Evolutionary conservation across 2,797 vertebrate genomes (phyloP).

Genomic region (Crocodylus rhombifer): DNA sequence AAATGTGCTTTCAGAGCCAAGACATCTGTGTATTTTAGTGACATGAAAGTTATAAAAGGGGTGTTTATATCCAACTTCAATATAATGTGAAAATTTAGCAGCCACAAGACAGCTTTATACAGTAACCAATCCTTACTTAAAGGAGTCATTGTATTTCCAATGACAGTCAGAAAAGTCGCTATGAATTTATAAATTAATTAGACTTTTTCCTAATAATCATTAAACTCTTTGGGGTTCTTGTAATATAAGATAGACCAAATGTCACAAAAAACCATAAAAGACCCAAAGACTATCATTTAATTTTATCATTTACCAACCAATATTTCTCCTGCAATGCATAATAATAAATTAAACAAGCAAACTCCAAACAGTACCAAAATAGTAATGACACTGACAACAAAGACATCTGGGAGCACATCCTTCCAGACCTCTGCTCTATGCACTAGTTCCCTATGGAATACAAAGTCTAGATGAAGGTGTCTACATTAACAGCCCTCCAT

Average conservation of each 20-base stretch:
- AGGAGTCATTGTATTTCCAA: constrained; percentile 72
- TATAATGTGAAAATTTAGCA: constrained; percentile 76
- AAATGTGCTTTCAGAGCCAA: constrained; percentile 73
- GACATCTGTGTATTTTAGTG: constrained; percentile 74
- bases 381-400: constrained; percentile 30
- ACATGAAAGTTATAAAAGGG: constrained; percentile 74
- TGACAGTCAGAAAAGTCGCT: constrained; percentile 65
- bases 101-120: constrained; percentile 73
- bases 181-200: constrained; percentile 72
- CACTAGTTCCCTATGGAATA: fast-evolving
- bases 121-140: constrained; percentile 64
- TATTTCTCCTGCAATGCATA: constrained; percentile 44
- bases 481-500: neutral
- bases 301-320: constrained; percentile 39
- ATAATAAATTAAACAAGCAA: constrained; percentile 27
- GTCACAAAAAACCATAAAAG: constrained; percentile 40
- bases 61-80: constrained; percentile 77
- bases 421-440: neutral
- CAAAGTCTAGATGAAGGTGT: neutral
- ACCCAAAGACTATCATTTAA: constrained; percentile 38
- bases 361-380: neutral
- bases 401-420: neutral
- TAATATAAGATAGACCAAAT: constrained; percentile 43
- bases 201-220: constrained; percentile 69
- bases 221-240: constrained; percentile 33